phyloP scores from a whole-genome alignment of 2,113 vertebrate species.

The Osmerus mordax region DNA sequence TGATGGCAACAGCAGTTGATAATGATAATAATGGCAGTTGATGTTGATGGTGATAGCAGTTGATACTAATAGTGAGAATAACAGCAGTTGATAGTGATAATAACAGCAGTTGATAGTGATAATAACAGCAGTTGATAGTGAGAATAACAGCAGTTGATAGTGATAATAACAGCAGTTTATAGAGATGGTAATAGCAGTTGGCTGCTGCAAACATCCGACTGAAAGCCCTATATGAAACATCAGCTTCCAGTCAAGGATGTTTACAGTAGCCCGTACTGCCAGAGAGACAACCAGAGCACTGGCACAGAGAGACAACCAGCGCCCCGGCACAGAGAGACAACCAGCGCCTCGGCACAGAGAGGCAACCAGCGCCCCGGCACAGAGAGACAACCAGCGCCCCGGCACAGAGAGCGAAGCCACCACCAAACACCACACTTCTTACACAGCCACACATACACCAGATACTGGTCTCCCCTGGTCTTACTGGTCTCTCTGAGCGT shows the following conservation, averaged over 20 bases:
- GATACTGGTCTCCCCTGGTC: too few species aligned
- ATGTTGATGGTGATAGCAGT: background rate
- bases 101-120: slow-evolving; percentile 68
- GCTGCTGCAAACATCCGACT: slow-evolving; percentile 99
- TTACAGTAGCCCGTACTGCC: slow-evolving; percentile 90
- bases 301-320: too few species aligned
- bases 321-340: too few species aligned
- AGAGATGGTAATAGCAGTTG: slow-evolving; percentile 83
- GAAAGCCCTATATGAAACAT: slow-evolving; percentile 86
- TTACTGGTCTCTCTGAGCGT: too few species aligned
- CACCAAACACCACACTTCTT: too few species aligned
- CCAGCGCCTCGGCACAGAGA: too few species aligned
- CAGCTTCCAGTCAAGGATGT: slow-evolving; percentile 99
- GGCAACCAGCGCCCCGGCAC: too few species aligned
- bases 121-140: background rate
- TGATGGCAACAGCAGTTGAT: background rate
- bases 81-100: slow-evolving; percentile 75
- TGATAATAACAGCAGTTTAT: background rate
- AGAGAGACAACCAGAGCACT: slow-evolving; percentile 17
- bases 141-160: slow-evolving; percentile 80
- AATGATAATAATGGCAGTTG: background rate
- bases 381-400: too few species aligned
- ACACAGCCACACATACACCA: too few species aligned
- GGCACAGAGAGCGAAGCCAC: background rate
- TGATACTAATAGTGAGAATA: slow-evolving; percentile 60